Conservation (phyloP, 2,113 vertebrate genomes). For the Mystacornis crossleyi region DNA sequence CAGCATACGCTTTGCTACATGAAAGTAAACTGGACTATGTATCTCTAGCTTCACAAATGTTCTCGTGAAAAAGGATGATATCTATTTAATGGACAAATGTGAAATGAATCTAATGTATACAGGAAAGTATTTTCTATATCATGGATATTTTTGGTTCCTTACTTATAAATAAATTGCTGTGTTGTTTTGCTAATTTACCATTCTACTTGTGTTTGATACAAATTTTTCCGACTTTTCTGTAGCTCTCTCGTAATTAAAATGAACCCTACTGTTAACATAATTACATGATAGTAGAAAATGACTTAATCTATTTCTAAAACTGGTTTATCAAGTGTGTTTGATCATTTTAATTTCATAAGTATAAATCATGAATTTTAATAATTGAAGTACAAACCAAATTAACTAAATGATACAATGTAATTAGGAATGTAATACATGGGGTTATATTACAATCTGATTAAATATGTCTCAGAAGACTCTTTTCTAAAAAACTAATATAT, state of each 20-base stretch:
- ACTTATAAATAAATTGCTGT: background rate
- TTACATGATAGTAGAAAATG: slow-evolving; percentile 32
- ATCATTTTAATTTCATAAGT: slow-evolving; percentile 52
- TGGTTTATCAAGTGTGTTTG: slow-evolving; percentile 42
- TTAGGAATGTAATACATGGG: slow-evolving; percentile 22
- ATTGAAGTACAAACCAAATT: slow-evolving; percentile 49
- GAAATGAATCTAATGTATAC: background rate
- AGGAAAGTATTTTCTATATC: background rate
- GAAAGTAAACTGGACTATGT: background rate
- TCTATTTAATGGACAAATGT: background rate
- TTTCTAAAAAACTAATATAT: slow-evolving; percentile 9
- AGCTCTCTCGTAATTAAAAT: slow-evolving; percentile 22
- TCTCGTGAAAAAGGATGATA: background rate
- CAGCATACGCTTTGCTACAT: background rate
- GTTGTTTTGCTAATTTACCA: background rate
- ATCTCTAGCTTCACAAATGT: background rate
- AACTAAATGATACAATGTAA: slow-evolving; percentile 41
- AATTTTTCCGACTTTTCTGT: background rate
- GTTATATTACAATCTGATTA: slow-evolving; percentile 43
- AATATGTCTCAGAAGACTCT: slow-evolving; percentile 13
- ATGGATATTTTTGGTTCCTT: background rate
- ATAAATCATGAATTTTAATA: slow-evolving; percentile 50
- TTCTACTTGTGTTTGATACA: background rate
- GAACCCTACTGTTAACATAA: slow-evolving; percentile 36
- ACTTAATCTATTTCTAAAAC: slow-evolving; percentile 48